phyloP scores from a whole-genome alignment of 2,113 vertebrate species.

The Hippocampus zosterae region DNA sequence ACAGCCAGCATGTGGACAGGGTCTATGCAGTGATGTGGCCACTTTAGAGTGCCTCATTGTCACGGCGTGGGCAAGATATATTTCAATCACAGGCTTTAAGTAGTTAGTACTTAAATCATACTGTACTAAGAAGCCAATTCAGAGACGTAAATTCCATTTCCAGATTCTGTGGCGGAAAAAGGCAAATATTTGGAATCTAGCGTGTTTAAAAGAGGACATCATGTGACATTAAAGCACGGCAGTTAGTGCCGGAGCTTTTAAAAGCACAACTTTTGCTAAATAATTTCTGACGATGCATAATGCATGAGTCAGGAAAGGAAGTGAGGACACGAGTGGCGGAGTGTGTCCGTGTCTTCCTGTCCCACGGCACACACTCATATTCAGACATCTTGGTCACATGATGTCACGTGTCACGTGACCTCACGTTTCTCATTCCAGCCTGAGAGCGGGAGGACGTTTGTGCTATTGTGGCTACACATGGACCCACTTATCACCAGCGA shows the following conservation, averaged over 20 bases:
- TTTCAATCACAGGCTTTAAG: too few relatives aligned
- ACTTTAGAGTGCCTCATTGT: too few relatives aligned
- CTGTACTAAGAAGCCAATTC: too few relatives aligned
- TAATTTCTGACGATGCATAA: conserved; percentile 70
- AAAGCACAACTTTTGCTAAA: conserved; percentile 62
- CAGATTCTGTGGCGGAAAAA: neutral
- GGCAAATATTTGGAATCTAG: neutral
- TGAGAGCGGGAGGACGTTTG: neutral
- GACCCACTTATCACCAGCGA: conserved; percentile 13
- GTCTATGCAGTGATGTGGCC: too few relatives aligned
- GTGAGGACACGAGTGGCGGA: neutral
- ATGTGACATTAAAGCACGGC: conserved; percentile 31
- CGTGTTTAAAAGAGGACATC: neutral
- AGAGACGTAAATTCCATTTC: neutral
- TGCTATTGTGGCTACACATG: conserved; percentile 53
- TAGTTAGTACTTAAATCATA: too few relatives aligned
- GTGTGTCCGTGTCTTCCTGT: neutral
- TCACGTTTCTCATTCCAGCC: neutral
- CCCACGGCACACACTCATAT: neutral
- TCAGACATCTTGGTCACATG: neutral
- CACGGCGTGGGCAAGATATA: too few relatives aligned
- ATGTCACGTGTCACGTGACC: neutral
- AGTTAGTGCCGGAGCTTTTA: conserved; percentile 51
- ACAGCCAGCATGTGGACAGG: too few relatives aligned
- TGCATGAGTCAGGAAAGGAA: conserved; percentile 37